phyloP scores from a whole-genome alignment of 2,797 vertebrate species.

The Pseudochirops cupreus region DNA sequence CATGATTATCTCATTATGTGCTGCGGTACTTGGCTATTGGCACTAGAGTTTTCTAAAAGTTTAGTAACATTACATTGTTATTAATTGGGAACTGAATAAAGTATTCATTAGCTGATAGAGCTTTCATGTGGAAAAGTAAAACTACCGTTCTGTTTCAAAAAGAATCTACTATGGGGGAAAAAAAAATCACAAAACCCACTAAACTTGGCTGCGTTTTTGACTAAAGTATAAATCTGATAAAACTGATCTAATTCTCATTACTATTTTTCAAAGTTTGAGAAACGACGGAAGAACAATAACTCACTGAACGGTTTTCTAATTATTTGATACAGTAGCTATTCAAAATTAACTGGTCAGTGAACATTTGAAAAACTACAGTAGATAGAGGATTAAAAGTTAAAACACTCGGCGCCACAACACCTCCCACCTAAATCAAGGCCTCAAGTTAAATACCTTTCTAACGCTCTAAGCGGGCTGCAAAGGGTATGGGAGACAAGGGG shows the following conservation, averaged over 20 bases:
- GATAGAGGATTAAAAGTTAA: neutral
- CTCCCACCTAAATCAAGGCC: constrained; percentile 20
- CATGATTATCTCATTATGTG: neutral
- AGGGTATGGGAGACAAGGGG: neutral
- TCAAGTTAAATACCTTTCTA: constrained; percentile 33
- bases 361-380: neutral
- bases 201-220: neutral
- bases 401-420: neutral
- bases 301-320: neutral
- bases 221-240: neutral
- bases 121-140: neutral
- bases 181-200: neutral
- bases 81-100: neutral
- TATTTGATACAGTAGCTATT: neutral
- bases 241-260: neutral
- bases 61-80: neutral
- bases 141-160: neutral
- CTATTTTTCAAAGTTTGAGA: neutral
- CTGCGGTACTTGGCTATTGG: neutral
- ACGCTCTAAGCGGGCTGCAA: neutral
- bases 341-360: neutral
- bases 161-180: neutral
- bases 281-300: neutral
- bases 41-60: neutral
- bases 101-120: neutral